phyloP scores from a whole-genome alignment of 2,888 invertebrate species.

The Cerastis leucographa region DNA sequence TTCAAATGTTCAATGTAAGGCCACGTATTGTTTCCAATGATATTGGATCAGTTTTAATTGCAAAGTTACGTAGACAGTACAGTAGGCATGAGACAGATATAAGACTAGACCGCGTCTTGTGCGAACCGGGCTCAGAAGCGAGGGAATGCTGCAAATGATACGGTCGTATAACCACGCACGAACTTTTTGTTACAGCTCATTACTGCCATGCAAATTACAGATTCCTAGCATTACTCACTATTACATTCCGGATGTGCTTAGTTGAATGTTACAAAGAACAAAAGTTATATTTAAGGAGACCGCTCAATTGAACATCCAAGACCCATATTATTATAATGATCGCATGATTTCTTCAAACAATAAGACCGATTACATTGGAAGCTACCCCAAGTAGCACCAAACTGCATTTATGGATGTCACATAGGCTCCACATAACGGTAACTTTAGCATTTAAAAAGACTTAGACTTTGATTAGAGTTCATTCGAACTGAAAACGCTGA shows the following conservation, averaged over 20 bases:
- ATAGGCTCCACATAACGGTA: too few relatives aligned
- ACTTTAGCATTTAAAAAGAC: too few relatives aligned
- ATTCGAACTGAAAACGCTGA: too few relatives aligned
- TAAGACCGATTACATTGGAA: slow-evolving; percentile 8
- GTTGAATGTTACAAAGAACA: slow-evolving; percentile 33
- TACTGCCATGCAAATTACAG: slow-evolving; percentile 53
- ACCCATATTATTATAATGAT: slow-evolving; percentile 12
- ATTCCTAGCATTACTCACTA: slow-evolving; percentile 39
- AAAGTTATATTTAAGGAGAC: slow-evolving; percentile 39
- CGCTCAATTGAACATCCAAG: slow-evolving; percentile 26
- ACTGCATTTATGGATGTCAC: too few relatives aligned
- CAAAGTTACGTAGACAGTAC: neutral
- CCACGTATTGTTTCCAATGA: neutral
- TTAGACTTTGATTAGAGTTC: too few relatives aligned
- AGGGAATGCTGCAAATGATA: slow-evolving; percentile 43
- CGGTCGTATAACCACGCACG: slow-evolving; percentile 10
- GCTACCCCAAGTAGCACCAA: neutral
- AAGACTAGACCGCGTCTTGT: neutral
- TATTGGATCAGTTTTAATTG: slow-evolving; percentile 4
- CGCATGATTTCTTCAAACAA: slow-evolving; percentile 21
- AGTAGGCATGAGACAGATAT: neutral
- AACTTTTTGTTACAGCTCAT: slow-evolving; percentile 50
- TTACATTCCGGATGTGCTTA: slow-evolving; percentile 48
- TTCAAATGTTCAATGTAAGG: slow-evolving; percentile 19
- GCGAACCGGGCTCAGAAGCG: slow-evolving; percentile 8